Conservation (phyloP, 2,888 invertebrate species). For the Autographa gamma region DNA sequence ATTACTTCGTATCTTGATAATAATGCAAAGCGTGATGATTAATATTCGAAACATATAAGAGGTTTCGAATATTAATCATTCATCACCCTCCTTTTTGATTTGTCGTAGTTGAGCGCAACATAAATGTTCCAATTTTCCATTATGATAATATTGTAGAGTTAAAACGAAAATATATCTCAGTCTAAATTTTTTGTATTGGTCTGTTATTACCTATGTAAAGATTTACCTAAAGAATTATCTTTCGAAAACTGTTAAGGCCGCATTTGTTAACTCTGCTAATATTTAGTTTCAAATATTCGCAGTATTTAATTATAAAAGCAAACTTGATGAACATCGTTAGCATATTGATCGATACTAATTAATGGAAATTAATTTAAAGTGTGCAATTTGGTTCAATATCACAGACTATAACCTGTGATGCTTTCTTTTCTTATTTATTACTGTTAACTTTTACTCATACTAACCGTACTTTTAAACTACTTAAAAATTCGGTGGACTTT, state of each 20-base stretch:
- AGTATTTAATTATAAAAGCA: background rate
- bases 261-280: background rate
- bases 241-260: background rate
- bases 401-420: background rate
- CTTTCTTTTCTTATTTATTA: background rate
- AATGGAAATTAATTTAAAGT: background rate
- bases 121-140: too few species aligned
- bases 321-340: background rate
- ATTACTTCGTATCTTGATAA: too few species aligned
- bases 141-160: too few species aligned
- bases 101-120: too few species aligned
- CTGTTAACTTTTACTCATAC: background rate
- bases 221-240: background rate
- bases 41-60: too few species aligned
- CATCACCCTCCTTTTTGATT: too few species aligned
- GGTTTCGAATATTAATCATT: too few species aligned
- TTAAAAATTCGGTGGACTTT: background rate
- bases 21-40: too few species aligned
- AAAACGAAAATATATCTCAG: background rate
- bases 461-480: too few species aligned
- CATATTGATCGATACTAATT: background rate
- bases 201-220: background rate
- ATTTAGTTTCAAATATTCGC: background rate
- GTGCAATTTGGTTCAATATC: background rate
- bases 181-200: background rate